Percentiles rank a stretch among this genome's conserved stretches.
Conservation (phyloP, 2,113 vertebrate species). For the Centropus bengalensis region DNA sequence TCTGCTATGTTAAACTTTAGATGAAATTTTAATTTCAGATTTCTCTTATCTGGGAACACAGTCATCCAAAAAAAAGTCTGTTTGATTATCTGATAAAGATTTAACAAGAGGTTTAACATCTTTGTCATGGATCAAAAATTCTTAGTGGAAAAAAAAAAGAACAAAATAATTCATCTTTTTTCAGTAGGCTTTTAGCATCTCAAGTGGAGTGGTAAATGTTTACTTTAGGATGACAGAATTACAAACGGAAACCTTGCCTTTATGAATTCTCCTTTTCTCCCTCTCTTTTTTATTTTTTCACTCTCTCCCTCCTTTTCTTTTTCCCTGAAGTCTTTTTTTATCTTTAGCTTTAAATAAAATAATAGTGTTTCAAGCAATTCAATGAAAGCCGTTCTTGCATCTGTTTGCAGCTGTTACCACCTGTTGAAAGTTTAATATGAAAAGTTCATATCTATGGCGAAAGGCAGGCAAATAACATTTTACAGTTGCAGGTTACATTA, state of each 20-base stretch:
- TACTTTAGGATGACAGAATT: not conserved
- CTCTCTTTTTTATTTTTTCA: too few relatives aligned
- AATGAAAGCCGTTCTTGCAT: too few relatives aligned
- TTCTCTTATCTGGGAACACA: not conserved
- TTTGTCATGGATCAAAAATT: not conserved
- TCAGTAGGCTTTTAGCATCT: not conserved
- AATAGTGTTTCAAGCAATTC: too few relatives aligned
- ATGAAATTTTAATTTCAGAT: not conserved
- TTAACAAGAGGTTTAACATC: not conserved
- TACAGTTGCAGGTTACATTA: too few relatives aligned
- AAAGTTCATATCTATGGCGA: too few relatives aligned
- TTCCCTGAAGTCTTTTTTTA: too few relatives aligned
- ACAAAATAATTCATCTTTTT: not conserved
- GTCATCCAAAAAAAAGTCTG: not conserved
- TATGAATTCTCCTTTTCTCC: not conserved
- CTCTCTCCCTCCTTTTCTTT: too few relatives aligned
- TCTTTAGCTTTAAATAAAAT: too few relatives aligned
- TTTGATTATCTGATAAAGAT: not conserved
- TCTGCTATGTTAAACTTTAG: not conserved
- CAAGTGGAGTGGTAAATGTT: not conserved
- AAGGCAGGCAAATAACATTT: too few relatives aligned
- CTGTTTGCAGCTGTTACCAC: too few relatives aligned
- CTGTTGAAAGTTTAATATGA: too few relatives aligned
- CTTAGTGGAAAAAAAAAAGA: not conserved
- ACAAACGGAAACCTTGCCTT: not conserved